Evolutionary conservation across 2,113 vertebrate species (phyloP).

Genomic region (Syngnathus floridae): DNA sequence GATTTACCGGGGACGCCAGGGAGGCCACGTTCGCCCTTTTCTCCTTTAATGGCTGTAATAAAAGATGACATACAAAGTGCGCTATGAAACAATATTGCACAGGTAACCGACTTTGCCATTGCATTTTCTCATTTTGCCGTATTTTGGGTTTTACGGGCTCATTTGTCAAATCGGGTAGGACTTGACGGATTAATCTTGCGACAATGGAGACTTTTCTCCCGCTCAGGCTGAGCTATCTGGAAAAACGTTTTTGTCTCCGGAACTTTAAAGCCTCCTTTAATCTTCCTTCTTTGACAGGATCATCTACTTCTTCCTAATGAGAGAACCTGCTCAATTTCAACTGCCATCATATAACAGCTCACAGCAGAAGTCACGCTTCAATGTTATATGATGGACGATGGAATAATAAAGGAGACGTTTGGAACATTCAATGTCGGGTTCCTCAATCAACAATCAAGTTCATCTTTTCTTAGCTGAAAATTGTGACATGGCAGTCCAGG

Average conservation of each 20-base stretch:
- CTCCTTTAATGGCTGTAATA: conserved; percentile 63
- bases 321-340: background rate
- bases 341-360: background rate
- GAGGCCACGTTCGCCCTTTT: conserved; percentile 74
- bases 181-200: conserved; percentile 32
- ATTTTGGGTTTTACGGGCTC: conserved; percentile 20
- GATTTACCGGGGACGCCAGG: conserved; percentile 76
- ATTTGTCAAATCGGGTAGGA: conserved; percentile 17
- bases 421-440: too few relatives aligned
- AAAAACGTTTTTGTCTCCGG: conserved; percentile 33
- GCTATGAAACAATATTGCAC: background rate
- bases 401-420: background rate
- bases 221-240: conserved; percentile 27
- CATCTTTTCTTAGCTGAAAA: background rate
- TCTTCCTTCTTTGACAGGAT: conserved; percentile 17
- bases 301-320: conserved; percentile 13
- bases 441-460: too few relatives aligned
- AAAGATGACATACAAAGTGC: conserved; percentile 1
- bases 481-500: background rate
- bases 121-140: background rate
- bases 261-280: conserved; percentile 26
- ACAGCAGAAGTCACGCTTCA: background rate
- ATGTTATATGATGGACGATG: background rate
- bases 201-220: conserved; percentile 17
- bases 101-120: background rate